Conservation (phyloP, 2,888 invertebrate species). For the Nephrocerus scutellatus region DNA sequence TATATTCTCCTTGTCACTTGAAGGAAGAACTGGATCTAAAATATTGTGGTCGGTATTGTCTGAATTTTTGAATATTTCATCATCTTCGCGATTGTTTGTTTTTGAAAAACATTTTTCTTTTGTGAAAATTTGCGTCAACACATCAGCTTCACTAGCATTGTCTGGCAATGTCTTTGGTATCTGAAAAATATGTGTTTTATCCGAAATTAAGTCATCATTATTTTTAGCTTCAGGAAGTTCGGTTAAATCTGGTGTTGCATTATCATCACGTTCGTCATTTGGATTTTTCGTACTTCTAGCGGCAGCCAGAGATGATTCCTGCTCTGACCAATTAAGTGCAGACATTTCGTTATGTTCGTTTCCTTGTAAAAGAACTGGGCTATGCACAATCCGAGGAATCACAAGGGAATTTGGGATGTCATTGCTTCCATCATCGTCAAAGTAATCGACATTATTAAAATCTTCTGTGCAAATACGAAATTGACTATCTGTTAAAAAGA, state of each 20-base stretch:
- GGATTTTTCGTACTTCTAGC: conserved; percentile 9
- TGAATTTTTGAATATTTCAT: too few relatives aligned
- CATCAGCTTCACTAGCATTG: too few relatives aligned
- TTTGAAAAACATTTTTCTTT: too few relatives aligned
- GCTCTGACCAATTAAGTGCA: conserved; percentile 13
- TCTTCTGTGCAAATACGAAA: conserved; percentile 32
- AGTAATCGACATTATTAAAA: conserved; percentile 24
- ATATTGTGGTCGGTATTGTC: too few relatives aligned
- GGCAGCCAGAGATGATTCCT: conserved; percentile 1
- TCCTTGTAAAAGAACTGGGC: conserved; percentile 13
- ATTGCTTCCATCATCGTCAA: conserved; percentile 17
- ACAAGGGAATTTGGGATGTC: conserved; percentile 18
- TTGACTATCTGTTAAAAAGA: conserved; percentile 19
- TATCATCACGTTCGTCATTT: conserved; percentile 7
- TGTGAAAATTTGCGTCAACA: too few relatives aligned
- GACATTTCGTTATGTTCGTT: conserved; percentile 23
- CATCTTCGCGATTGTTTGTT: too few relatives aligned
- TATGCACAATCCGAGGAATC: conserved; percentile 21
- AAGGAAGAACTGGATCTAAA: too few relatives aligned
- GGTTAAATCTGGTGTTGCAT: conserved; percentile 23
- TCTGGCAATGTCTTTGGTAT: too few relatives aligned
- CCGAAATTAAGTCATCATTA: not conserved
- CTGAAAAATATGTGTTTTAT: not conserved
- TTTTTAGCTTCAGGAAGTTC: conserved; percentile 13
- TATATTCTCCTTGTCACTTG: too few relatives aligned